These are phyloP conservation scores for Harpagifer antarcticus DNA, from an alignment of 2,797 vertebrate species.

Conservation along the genomic window DNA sequence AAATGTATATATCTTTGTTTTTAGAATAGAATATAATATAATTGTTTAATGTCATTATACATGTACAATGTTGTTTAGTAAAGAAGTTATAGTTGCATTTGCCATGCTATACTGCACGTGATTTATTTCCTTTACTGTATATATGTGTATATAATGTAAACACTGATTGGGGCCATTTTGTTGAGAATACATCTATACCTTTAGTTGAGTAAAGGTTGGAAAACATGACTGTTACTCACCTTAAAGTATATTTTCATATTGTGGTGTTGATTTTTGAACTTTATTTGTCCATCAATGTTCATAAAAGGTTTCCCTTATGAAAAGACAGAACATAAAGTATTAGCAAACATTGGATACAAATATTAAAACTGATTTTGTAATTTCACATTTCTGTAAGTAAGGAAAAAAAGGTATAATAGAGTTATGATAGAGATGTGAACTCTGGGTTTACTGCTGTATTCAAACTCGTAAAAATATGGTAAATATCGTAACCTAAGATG, in stretches of 20 bases:
- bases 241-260: not conserved
- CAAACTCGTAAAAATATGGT: conserved; percentile 21
- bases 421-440: not conserved
- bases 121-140: too few species aligned
- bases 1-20: not conserved
- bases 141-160: too few species aligned
- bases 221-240: not conserved
- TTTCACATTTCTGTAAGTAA: not conserved
- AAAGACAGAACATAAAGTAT: not conserved
- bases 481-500: conserved; percentile 31
- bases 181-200: not conserved
- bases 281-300: not conserved
- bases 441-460: conserved; percentile 11
- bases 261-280: not conserved
- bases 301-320: not conserved
- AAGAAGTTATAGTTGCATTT: not conserved
- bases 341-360: too few species aligned
- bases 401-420: not conserved
- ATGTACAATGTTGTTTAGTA: too few species aligned
- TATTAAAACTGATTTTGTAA: not conserved
- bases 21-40: not conserved
- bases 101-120: not conserved
- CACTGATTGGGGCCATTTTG: not conserved
- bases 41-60: too few species aligned
- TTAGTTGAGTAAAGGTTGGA: not conserved